Conservation (phyloP, 2,113 vertebrate genomes). For the Copsychus sechellarum region DNA sequence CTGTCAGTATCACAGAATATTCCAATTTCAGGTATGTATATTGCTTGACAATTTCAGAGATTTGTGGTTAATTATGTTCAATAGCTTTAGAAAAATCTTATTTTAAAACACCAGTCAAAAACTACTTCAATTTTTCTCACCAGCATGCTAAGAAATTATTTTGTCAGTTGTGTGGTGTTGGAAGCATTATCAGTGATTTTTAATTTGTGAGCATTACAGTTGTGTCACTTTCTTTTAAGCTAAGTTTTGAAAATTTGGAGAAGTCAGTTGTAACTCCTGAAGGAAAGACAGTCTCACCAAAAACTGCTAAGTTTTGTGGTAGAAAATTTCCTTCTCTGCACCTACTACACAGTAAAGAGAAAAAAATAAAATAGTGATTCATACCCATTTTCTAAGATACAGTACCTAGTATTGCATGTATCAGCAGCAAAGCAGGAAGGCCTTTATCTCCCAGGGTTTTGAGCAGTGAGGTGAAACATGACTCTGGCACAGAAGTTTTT, state of each 20-base stretch:
- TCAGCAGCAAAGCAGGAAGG: background rate
- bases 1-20: constrained; percentile 92
- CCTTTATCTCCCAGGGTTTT: background rate
- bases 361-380: background rate
- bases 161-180: background rate
- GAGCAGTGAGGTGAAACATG: background rate
- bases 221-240: background rate
- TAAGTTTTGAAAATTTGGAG: background rate
- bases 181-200: background rate
- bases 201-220: background rate
- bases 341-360: background rate
- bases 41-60: background rate
- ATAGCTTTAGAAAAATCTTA: background rate
- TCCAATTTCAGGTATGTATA: constrained; percentile 84
- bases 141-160: background rate
- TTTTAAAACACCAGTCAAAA: background rate
- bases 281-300: background rate
- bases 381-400: background rate
- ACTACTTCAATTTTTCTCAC: background rate
- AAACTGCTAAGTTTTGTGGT: background rate
- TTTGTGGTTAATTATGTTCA: background rate
- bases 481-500: background rate
- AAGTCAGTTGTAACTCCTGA: background rate
- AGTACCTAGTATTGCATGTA: background rate
- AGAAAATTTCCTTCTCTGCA: background rate